These are phyloP conservation scores for Antechinus stuartii DNA, from an alignment of 2,113 vertebrate species.

Conservation along the genomic window DNA sequence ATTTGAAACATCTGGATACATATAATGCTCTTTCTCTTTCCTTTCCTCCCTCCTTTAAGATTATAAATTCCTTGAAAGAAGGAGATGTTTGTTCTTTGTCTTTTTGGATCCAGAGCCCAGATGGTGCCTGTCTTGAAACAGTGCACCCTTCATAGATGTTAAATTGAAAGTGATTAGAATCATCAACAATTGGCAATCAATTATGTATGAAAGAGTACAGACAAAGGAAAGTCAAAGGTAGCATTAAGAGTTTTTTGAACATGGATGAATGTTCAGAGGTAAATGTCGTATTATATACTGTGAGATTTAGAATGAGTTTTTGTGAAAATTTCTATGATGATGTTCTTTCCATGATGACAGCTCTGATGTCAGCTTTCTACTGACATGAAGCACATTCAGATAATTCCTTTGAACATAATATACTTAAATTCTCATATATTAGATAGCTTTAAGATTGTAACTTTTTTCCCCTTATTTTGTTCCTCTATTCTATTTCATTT, in stretches of 20 bases:
- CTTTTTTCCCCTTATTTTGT: not conserved
- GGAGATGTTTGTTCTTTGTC: not conserved
- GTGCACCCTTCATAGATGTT: not conserved
- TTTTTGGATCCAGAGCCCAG: not conserved
- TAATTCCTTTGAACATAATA: not conserved
- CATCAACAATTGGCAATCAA: not conserved
- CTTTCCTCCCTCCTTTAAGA: not conserved
- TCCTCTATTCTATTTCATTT: not conserved
- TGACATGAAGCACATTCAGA: not conserved
- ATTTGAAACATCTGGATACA: not conserved
- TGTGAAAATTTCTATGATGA: constrained; percentile 26
- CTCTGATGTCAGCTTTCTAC: not conserved
- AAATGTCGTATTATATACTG: not conserved
- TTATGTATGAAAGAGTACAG: not conserved
- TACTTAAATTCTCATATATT: not conserved
- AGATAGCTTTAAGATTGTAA: not conserved
- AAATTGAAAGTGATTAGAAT: not conserved
- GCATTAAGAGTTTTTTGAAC: not conserved
- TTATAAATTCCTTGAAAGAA: not conserved
- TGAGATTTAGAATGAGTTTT: not conserved
- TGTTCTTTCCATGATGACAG: not conserved
- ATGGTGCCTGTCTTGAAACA: not conserved
- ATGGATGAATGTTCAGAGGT: not conserved
- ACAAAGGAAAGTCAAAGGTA: not conserved
- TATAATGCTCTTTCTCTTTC: constrained; percentile 4